Conservation (phyloP, 2,888 invertebrate genomes). For the Phalangium opilio region DNA sequence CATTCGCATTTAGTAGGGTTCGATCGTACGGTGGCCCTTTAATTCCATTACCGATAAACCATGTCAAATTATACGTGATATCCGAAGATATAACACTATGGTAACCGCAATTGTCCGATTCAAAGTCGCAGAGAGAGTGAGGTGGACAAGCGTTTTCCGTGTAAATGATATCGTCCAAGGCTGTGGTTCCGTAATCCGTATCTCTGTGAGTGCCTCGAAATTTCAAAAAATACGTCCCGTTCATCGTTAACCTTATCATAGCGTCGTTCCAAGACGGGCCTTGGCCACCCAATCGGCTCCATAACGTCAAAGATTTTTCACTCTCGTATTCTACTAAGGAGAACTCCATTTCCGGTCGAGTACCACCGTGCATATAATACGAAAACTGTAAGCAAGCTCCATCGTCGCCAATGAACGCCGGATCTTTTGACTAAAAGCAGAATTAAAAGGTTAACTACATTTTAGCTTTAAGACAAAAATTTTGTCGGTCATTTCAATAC, state of each 20-base stretch:
- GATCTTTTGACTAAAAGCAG: too few species aligned
- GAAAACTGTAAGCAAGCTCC: slow-evolving; percentile 17
- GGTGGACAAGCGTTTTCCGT: slow-evolving; percentile 11
- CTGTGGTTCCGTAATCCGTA: slow-evolving; percentile 9
- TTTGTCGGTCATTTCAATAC: too few species aligned
- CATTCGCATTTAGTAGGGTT: slow-evolving; percentile 8
- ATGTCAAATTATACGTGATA: slow-evolving; percentile 11
- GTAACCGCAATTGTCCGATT: slow-evolving; percentile 14
- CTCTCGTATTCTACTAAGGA: slow-evolving; percentile 8
- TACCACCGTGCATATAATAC: slow-evolving; percentile 17
- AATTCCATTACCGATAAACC: slow-evolving; percentile 7
- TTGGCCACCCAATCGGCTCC: slow-evolving; percentile 9
- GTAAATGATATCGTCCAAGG: slow-evolving; percentile 14
- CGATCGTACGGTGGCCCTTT: slow-evolving; percentile 17
- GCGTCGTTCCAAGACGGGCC: slow-evolving; percentile 17
- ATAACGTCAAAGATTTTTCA: slow-evolving; percentile 8
- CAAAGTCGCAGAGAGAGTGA: slow-evolving; percentile 15
- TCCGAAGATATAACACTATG: slow-evolving; percentile 1
- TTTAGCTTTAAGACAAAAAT: too few species aligned
- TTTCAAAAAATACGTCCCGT: slow-evolving; percentile 7
- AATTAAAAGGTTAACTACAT: too few species aligned
- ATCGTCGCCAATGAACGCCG: slow-evolving; percentile 3
- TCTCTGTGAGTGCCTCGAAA: slow-evolving; percentile 6
- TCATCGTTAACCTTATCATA: slow-evolving; percentile 9
- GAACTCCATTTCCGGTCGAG: slow-evolving; percentile 3